phyloP scores from a whole-genome alignment of 1,140 invertebrate species.

The Drosophila grimshawi region DNA sequence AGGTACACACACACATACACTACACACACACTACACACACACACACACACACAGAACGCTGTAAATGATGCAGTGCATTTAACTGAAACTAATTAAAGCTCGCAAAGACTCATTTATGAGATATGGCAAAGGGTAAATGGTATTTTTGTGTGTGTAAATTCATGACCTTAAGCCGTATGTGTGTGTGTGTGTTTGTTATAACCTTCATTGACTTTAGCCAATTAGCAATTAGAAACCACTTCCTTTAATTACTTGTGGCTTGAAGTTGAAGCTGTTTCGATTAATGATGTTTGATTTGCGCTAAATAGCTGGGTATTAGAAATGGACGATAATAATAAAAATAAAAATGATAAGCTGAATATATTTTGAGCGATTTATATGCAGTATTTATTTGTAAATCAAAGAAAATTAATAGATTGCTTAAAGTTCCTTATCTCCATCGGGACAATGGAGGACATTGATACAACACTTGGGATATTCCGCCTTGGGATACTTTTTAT shows the following conservation, averaged over 20 bases:
- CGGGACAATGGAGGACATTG: conserved; percentile 9
- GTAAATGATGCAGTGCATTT: conserved; percentile 58
- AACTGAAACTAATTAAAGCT: conserved; percentile 63
- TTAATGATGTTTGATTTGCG: neutral
- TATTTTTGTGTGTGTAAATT: conserved; percentile 1
- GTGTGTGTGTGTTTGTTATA: neutral
- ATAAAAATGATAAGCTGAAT: too few species aligned
- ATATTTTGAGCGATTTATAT: too few species aligned
- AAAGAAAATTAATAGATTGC: neutral
- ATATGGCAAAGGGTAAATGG: conserved; percentile 5
- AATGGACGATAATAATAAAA: too few species aligned
- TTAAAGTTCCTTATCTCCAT: conserved; percentile 13
- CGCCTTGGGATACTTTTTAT: conserved; percentile 26
- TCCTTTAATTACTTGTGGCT: conserved; percentile 42
- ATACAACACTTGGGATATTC: conserved; percentile 45
- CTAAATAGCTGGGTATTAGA: neutral
- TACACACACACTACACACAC: conserved; percentile 23
- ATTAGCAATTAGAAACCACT: conserved; percentile 27
- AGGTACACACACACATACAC: conserved; percentile 9
- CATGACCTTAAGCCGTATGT: conserved; percentile 13
- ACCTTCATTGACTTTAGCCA: neutral
- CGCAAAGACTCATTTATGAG: conserved; percentile 19
- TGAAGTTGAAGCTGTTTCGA: neutral
- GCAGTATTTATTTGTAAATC: neutral
- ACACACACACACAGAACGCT: conserved; percentile 8